Percentiles rank a stretch among this genome's conserved stretches.
Conservation (phyloP, 2,113 vertebrate species). For the Poeciliopsis prolifica region DNA sequence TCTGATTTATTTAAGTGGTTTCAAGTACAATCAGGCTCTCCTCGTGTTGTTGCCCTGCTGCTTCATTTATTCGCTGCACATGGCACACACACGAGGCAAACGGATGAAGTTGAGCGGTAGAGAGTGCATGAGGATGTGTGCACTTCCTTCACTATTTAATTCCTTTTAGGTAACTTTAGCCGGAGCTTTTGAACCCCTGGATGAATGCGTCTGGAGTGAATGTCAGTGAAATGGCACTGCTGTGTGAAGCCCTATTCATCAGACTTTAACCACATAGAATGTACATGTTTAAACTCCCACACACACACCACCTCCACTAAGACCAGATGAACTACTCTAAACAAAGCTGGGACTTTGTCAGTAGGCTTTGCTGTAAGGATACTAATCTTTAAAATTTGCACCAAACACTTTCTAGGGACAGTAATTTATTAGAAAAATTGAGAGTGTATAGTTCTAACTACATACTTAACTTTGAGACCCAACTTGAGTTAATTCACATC, state of each 20-base stretch:
- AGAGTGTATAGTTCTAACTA: not conserved
- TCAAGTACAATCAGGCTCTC: conserved; percentile 14
- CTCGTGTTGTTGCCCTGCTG: conserved; percentile 37
- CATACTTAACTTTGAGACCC: conserved; percentile 5
- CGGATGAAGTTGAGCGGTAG: not conserved
- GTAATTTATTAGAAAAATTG: not conserved
- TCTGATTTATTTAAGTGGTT: not conserved
- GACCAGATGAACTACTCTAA: not conserved
- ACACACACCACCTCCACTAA: not conserved
- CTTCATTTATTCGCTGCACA: conserved; percentile 10
- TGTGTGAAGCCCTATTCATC: conserved; percentile 74
- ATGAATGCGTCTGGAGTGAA: conserved; percentile 72
- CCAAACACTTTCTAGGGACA: not conserved
- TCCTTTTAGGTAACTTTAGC: conserved; percentile 70
- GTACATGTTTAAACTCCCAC: conserved; percentile 16
- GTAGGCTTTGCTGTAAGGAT: not conserved
- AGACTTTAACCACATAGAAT: conserved; percentile 20
- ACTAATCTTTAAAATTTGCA: not conserved
- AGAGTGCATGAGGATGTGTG: conserved; percentile 22
- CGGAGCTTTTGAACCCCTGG: conserved; percentile 64
- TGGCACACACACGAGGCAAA: conserved; percentile 6
- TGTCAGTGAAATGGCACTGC: conserved; percentile 74
- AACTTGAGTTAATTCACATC: not conserved
- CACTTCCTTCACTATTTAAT: conserved; percentile 52
- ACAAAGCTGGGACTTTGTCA: not conserved